Percentiles rank a stretch among this genome's conserved stretches.
Conservation (phyloP, 2,888 invertebrate genomes). For the Protodeltote pygarga region DNA sequence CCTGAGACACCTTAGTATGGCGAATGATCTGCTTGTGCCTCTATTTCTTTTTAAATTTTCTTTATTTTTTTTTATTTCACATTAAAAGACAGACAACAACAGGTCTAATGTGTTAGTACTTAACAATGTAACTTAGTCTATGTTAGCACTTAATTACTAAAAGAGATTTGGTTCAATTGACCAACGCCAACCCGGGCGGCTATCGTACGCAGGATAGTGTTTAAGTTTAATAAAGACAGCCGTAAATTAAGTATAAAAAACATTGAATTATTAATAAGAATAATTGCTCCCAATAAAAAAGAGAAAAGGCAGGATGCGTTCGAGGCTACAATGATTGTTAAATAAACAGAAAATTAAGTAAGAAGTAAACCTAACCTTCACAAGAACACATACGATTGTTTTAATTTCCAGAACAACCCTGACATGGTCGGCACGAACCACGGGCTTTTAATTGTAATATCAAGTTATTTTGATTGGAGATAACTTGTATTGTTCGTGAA, state of each 20-base stretch:
- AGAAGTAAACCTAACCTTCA: constrained; percentile 46
- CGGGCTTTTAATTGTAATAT: constrained; percentile 23
- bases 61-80: too few relatives aligned
- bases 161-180: too few relatives aligned
- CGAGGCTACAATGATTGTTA: constrained; percentile 49
- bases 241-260: background rate
- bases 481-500: background rate
- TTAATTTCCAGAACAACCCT: constrained; percentile 45
- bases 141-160: too few relatives aligned
- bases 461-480: constrained; percentile 4
- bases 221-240: too few relatives aligned
- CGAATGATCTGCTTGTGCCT: too few relatives aligned
- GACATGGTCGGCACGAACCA: constrained; percentile 33
- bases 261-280: background rate
- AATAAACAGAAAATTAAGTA: constrained; percentile 35
- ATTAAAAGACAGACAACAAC: too few relatives aligned
- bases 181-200: too few relatives aligned
- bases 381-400: constrained; percentile 16
- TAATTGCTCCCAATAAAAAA: constrained; percentile 3
- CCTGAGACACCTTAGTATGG: too few relatives aligned
- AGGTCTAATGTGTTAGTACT: too few relatives aligned
- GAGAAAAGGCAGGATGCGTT: constrained; percentile 55
- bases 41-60: too few relatives aligned
- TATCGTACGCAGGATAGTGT: too few relatives aligned
- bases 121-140: too few relatives aligned